These are phyloP conservation scores for Pomatorhinus ruficollis DNA, from an alignment of 2,113 vertebrate genomes.

Conservation along the genomic window DNA sequence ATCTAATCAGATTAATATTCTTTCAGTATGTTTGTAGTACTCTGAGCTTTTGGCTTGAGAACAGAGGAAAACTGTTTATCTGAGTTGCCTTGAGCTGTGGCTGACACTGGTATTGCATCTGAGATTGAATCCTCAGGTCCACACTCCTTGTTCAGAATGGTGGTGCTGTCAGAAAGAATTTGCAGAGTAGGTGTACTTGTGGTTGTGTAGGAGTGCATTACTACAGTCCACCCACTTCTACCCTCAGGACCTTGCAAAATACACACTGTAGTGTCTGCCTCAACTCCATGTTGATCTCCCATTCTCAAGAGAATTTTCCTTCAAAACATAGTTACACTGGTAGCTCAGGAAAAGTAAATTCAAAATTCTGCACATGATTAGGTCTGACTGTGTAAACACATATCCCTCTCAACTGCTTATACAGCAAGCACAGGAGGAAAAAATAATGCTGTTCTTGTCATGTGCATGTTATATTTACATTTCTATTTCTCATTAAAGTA, in stretches of 20 bases:
- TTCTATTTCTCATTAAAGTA: slow-evolving; percentile 33
- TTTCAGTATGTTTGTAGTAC: not conserved
- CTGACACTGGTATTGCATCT: not conserved
- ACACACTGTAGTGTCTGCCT: not conserved
- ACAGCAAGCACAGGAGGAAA: not conserved
- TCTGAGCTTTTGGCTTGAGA: not conserved
- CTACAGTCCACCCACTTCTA: slow-evolving; percentile 8
- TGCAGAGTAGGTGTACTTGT: not conserved
- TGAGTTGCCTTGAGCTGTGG: not conserved
- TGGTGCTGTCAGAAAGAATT: slow-evolving; percentile 3
- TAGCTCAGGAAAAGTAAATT: not conserved
- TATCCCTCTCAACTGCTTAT: not conserved
- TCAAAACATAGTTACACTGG: not conserved
- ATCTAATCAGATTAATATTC: not conserved
- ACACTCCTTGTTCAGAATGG: not conserved
- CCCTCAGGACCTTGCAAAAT: slow-evolving; percentile 10
- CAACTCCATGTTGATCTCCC: not conserved
- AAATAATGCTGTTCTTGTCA: not conserved
- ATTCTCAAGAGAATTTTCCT: not conserved
- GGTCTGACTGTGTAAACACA: not conserved
- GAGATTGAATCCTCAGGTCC: not conserved
- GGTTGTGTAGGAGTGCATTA: not conserved
- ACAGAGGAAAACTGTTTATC: not conserved
- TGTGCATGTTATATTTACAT: not conserved
- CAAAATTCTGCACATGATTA: slow-evolving; percentile 20